These are phyloP conservation scores for Gerris lacustris DNA, from an alignment of 2,888 invertebrate species.

Conservation along the genomic window DNA sequence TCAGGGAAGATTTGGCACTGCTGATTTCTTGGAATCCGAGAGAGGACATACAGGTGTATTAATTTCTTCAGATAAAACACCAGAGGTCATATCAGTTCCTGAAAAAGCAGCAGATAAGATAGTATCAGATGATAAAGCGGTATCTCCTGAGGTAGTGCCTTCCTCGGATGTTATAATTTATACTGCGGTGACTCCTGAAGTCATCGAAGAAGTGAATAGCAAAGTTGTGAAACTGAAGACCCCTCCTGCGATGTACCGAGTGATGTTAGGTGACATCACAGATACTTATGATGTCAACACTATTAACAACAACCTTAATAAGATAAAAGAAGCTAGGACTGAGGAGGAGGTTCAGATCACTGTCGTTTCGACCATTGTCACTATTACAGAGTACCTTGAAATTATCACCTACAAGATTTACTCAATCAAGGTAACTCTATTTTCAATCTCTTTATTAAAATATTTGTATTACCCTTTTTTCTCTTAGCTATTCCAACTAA, in stretches of 20 bases:
- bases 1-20: background rate
- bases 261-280: background rate
- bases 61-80: background rate
- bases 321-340: constrained; percentile 9
- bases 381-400: constrained; percentile 71
- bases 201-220: background rate
- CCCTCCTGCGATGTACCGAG: background rate
- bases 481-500: background rate
- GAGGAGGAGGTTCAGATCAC: constrained; percentile 14
- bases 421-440: constrained; percentile 25
- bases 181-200: background rate
- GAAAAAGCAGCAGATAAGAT: no score
- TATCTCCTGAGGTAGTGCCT: background rate
- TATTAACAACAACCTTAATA: constrained; percentile 16
- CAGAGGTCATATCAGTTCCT: no score
- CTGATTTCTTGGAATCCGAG: background rate
- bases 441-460: constrained; percentile 5
- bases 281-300: constrained; percentile 1
- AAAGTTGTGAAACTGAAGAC: background rate
- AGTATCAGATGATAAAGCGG: background rate
- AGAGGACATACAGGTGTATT: background rate
- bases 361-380: constrained; percentile 33
- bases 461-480: background rate
- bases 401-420: constrained; percentile 65
- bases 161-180: background rate